phyloP scores from a whole-genome alignment of 2,113 vertebrate species.

The Leptodactylus fuscus region DNA sequence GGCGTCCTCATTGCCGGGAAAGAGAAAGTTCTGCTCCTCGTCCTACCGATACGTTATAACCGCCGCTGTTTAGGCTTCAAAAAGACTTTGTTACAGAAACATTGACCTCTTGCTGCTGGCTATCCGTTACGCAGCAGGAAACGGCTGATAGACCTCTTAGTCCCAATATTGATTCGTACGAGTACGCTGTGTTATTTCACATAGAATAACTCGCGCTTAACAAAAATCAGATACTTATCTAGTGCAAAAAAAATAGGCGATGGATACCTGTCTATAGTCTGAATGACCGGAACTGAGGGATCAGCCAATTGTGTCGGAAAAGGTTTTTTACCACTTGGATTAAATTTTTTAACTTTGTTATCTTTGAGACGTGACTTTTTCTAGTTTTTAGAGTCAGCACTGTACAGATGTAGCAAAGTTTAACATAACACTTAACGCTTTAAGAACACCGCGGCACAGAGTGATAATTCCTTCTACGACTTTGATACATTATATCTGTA shows the following conservation, averaged over 20 bases:
- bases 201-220: neutral
- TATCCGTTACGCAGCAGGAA: constrained; percentile 38
- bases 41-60: constrained; percentile 7
- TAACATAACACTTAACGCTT: too few species aligned
- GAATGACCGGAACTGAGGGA: neutral
- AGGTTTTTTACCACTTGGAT: too few species aligned
- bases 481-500: too few species aligned
- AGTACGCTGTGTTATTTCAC: constrained; percentile 31
- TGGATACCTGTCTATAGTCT: neutral
- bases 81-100: constrained; percentile 29
- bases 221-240: constrained; percentile 27
- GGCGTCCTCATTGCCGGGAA: neutral
- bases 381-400: too few species aligned
- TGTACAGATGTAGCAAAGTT: too few species aligned
- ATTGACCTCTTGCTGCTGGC: constrained; percentile 50
- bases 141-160: constrained; percentile 24
- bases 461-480: too few species aligned
- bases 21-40: neutral
- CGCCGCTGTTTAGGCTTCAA: neutral
- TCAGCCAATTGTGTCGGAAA: neutral
- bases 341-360: neutral
- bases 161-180: constrained; percentile 21
- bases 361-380: neutral
- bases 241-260: neutral
- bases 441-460: too few species aligned